Percentiles rank a stretch among this genome's conserved stretches.
Evolutionary conservation across 2,113 vertebrate species (phyloP).

Genomic region (Psittacula cyanocephala): DNA sequence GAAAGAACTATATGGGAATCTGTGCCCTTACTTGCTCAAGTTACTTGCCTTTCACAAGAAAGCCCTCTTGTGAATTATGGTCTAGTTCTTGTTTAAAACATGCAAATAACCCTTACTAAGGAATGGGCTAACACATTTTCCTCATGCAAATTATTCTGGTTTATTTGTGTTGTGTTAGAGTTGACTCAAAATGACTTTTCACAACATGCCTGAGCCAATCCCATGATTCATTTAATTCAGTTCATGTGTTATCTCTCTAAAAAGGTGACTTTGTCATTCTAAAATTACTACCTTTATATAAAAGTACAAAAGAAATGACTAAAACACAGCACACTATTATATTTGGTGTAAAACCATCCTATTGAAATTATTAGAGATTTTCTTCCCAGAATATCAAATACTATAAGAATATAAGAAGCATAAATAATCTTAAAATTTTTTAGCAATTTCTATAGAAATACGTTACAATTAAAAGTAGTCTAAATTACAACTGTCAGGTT

Average conservation of each 20-base stretch:
- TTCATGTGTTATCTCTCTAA: neutral
- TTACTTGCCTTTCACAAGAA: neutral
- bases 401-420: neutral
- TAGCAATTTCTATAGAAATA: neutral
- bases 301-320: neutral
- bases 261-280: neutral
- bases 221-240: neutral
- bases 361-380: neutral
- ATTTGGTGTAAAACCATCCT: neutral
- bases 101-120: neutral
- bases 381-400: neutral
- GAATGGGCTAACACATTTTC: neutral
- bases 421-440: neutral
- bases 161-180: neutral
- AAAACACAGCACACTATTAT: neutral
- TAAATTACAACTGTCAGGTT: neutral
- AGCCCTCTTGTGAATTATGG: neutral
- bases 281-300: neutral
- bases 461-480: neutral
- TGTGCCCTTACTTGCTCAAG: neutral
- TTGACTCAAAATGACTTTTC: neutral
- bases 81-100: neutral
- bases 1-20: neutral
- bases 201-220: neutral
- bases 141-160: neutral